These are phyloP conservation scores for Coptotermes formosanus DNA, from an alignment of 1,140 invertebrate genomes.

Conservation along the genomic window DNA sequence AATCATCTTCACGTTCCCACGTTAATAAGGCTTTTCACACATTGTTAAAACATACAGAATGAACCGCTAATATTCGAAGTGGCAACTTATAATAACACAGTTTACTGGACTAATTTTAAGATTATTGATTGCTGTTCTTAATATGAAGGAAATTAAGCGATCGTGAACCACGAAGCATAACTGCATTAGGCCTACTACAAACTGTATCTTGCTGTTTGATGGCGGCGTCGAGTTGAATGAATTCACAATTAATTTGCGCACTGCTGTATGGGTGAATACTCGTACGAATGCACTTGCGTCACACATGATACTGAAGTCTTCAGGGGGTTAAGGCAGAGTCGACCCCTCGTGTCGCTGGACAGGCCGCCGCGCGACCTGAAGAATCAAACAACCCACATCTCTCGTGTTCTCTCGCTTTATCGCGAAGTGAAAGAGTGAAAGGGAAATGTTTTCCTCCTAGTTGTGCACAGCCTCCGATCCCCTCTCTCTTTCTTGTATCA, in stretches of 20 bases:
- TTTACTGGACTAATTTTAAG: too few species aligned
- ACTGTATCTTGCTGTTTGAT: too few species aligned
- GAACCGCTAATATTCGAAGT: too few species aligned
- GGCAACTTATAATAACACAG: too few species aligned
- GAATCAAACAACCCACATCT: background rate
- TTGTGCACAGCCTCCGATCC: background rate
- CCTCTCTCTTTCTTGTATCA: background rate
- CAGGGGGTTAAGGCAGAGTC: background rate
- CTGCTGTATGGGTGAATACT: background rate
- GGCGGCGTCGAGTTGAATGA: too few species aligned
- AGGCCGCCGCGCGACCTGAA: background rate
- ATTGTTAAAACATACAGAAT: too few species aligned
- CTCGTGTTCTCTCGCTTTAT: background rate
- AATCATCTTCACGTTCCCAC: too few species aligned
- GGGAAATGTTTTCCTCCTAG: background rate
- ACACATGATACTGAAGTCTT: slow-evolving; percentile 8
- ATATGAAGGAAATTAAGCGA: too few species aligned
- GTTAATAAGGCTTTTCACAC: too few species aligned
- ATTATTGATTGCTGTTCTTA: too few species aligned
- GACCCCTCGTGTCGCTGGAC: background rate
- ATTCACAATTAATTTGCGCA: background rate
- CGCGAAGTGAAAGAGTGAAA: background rate
- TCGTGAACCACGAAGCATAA: too few species aligned
- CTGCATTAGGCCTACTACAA: too few species aligned
- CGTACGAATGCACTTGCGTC: background rate